A percentile compares a stretch with the other conserved stretches of the same genome.
These are phyloP conservation scores for Columba livia DNA, from an alignment of 2,113 vertebrate genomes.

Conservation along the genomic window DNA sequence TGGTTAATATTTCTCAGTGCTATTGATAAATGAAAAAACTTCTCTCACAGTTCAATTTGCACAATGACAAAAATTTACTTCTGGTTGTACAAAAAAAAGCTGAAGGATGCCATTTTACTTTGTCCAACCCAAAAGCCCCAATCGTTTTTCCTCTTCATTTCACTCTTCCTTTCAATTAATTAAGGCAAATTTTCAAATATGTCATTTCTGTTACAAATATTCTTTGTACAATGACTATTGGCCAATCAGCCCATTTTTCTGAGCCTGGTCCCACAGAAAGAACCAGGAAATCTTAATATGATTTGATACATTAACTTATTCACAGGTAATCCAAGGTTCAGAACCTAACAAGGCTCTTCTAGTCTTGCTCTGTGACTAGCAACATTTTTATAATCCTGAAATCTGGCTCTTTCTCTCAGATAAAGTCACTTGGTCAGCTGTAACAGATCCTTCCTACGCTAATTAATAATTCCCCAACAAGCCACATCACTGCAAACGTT, in stretches of 20 bases:
- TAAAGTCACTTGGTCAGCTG: background rate
- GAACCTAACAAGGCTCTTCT: background rate
- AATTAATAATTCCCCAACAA: background rate
- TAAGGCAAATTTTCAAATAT: background rate
- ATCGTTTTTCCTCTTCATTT: background rate
- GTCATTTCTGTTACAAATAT: background rate
- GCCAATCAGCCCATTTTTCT: too few relatives aligned
- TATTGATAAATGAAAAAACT: background rate
- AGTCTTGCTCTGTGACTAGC: background rate
- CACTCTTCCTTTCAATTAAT: background rate
- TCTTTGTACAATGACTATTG: background rate
- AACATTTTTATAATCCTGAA: background rate
- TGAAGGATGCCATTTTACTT: background rate
- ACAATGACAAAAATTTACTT: background rate
- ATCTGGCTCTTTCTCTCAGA: background rate
- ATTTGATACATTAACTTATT: background rate
- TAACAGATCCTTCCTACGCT: background rate
- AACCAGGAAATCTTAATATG: rapidly evolving
- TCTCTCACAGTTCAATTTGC: background rate
- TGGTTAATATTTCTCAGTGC: background rate
- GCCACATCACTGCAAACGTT: background rate
- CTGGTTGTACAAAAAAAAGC: background rate
- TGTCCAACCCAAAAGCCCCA: background rate
- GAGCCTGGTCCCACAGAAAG: background rate
- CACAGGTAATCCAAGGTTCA: rapidly evolving